Percentiles rank a stretch among this genome's conserved stretches.
These are phyloP conservation scores for Brachyhypopomus gauderio DNA, from an alignment of 2,113 vertebrate genomes.

Conservation along the genomic window DNA sequence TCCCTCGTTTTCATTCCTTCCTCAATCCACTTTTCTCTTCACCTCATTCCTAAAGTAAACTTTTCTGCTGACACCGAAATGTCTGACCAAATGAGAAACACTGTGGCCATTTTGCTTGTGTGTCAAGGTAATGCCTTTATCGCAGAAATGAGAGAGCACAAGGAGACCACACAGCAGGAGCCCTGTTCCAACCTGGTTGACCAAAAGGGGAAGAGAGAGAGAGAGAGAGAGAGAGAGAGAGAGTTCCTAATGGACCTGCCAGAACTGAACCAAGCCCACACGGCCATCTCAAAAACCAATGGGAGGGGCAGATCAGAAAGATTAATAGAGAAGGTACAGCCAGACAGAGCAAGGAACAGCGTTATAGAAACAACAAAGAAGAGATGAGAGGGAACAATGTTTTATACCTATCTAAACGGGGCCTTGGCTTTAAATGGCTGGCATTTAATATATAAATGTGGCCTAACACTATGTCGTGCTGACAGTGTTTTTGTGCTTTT, in stretches of 20 bases:
- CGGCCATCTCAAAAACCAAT: neutral
- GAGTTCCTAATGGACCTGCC: slow-evolving; percentile 40
- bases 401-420: too few relatives aligned
- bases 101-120: neutral
- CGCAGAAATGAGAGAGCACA: neutral
- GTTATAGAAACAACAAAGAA: neutral
- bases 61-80: slow-evolving; percentile 4
- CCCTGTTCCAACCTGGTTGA: neutral
- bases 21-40: slow-evolving; percentile 21
- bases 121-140: slow-evolving; percentile 15
- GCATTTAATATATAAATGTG: too few relatives aligned
- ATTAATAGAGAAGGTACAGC: neutral
- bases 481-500: too few relatives aligned
- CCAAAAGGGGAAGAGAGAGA: neutral
- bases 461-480: too few relatives aligned
- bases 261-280: neutral
- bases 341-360: neutral
- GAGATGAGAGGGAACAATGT: neutral
- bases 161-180: neutral
- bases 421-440: too few relatives aligned
- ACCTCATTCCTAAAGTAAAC: slow-evolving; percentile 29
- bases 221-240: too few relatives aligned
- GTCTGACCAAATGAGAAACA: neutral
- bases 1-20: neutral
- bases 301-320: neutral